A percentile compares a stretch with the other conserved stretches of the same genome.
These are phyloP conservation scores for Oryzias woworae DNA, from an alignment of 2,113 vertebrate species.

Conservation along the genomic window DNA sequence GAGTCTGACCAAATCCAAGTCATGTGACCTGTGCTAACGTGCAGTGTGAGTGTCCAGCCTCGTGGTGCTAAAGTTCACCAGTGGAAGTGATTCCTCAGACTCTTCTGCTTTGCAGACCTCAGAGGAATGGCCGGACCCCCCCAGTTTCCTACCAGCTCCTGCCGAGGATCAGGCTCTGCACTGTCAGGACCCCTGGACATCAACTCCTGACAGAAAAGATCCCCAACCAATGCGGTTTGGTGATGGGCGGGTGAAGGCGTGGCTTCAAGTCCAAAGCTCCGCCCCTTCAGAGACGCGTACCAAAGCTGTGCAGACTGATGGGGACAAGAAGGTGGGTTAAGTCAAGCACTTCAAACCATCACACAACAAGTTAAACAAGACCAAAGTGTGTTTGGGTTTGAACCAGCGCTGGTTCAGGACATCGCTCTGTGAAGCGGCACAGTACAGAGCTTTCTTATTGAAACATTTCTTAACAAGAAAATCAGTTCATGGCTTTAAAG, in stretches of 20 bases:
- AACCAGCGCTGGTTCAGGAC: no score
- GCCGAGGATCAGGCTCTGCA: not conserved
- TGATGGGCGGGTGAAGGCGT: constrained; percentile 71
- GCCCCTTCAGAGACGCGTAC: constrained; percentile 28
- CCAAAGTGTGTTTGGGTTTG: no score
- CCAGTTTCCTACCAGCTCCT: not conserved
- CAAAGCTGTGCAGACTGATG: constrained; percentile 67
- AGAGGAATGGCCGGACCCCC: constrained; percentile 13
- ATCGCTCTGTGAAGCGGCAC: no score
- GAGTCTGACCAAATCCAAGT: no score
- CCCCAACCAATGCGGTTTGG: constrained; percentile 58
- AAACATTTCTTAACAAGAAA: no score
- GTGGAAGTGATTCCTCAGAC: no score
- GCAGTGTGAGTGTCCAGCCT: no score
- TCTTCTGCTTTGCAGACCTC: constrained; percentile 7
- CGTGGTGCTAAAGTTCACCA: no score
- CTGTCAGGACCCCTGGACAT: constrained; percentile 37
- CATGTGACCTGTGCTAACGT: no score
- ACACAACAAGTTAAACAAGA: not conserved
- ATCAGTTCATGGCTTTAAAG: no score
- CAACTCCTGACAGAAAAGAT: constrained; percentile 42
- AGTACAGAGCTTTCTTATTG: no score
- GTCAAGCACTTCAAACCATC: not conserved
- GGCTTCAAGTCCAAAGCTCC: constrained; percentile 72
- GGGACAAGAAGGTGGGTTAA: constrained; percentile 9